phyloP scores from a whole-genome alignment of 2,113 vertebrate genomes.

The Todiramphus saurophagus region DNA sequence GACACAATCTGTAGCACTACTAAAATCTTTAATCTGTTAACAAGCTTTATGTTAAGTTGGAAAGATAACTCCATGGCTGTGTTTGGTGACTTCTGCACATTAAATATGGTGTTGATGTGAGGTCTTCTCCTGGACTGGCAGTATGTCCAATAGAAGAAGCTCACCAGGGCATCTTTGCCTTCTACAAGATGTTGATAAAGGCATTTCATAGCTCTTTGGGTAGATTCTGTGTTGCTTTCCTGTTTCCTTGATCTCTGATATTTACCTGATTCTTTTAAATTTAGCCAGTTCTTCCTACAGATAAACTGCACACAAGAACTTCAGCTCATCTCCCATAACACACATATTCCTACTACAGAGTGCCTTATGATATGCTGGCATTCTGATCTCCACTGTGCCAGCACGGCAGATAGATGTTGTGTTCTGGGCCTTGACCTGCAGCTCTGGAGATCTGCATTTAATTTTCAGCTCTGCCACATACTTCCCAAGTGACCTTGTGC shows the following conservation, averaged over 20 bases:
- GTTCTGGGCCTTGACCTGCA: constrained; percentile 54
- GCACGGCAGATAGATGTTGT: constrained; percentile 32
- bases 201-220: neutral
- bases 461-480: constrained; percentile 67
- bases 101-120: neutral
- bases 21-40: neutral
- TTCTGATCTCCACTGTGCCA: constrained; percentile 13
- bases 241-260: neutral
- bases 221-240: neutral
- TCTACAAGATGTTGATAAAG: neutral
- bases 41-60: neutral
- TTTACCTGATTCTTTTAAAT: neutral
- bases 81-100: neutral
- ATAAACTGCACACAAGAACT: neutral
- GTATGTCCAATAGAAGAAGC: neutral
- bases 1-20: neutral
- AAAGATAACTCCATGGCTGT: neutral
- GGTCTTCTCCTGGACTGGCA: neutral
- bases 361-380: neutral
- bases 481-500: constrained; percentile 71
- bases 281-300: neutral
- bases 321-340: neutral
- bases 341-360: neutral
- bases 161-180: neutral
- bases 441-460: constrained; percentile 62